Evolutionary conservation across 1,140 invertebrate species (phyloP), one percentile per base, ranked within the genome.

Genomic region (Procambarus virginalis): DNA sequence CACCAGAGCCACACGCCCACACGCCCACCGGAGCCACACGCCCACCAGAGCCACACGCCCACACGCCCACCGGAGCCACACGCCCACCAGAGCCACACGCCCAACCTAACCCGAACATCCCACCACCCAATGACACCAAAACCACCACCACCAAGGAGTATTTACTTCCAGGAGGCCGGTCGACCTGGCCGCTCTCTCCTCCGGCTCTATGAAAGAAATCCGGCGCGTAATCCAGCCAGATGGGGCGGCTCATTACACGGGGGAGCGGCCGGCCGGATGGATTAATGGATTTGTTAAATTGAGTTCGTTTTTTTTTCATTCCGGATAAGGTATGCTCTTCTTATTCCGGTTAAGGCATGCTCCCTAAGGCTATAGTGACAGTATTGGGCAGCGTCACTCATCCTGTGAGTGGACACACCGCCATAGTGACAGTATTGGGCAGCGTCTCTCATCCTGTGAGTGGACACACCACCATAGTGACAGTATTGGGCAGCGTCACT

Each of bases 241-340:
- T 86, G 75, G 85, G 85, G 55, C 60, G 12, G 55, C 85, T 80
- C 77, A 79, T 79, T 86, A 86, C 76, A 79, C 46, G 22, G 49
- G 76, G 76, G 76, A 80, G 34, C 34, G 34, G 34, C 34, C 34
- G 45, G 77, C 76, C 17, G 22, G 9, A 3, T 3, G 85, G 85
- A 80, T 86, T 86, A 86, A 68, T 48, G 85, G 76, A 64, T 86
- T 60, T 64, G 51, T 79, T 79, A 86, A 86, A 86, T 86, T 86
- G 85, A 86, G 85, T 86, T 86, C 85, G 70, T 70, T 58, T 86
- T 79, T 58, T 80, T 80, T 79, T 70, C 79, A 86, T 80, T 77
- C 85, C 85, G 45, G 6, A 46, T 34, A 10, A 79, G 49, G 60
- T 46, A 46, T 10, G 12, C 34, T 78, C 34, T 46, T 20, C 84